Conservation (phyloP, 2,797 vertebrate species). For the Danio aesculapii region DNA sequence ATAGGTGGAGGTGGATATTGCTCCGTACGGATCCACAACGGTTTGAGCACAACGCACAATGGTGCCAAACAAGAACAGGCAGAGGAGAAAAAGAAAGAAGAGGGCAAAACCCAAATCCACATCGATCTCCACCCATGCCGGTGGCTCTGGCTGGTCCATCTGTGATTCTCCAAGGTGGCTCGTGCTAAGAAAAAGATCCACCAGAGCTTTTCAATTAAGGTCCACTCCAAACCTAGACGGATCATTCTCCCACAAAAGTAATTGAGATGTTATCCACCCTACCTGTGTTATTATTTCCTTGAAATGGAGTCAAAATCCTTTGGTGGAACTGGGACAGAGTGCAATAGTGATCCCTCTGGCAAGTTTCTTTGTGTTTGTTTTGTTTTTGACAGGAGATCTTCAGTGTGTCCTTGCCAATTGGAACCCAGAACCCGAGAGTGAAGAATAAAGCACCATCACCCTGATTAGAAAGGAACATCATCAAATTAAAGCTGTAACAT, state of each 20-base stretch:
- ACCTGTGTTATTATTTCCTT: conserved; percentile 2
- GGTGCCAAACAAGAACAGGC: conserved; percentile 80
- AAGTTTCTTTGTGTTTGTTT: conserved; percentile 1
- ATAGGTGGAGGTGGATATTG: conserved; percentile 84
- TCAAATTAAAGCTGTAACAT: conserved; percentile 22
- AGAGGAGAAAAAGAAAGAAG: conserved; percentile 81
- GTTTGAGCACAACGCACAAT: conserved; percentile 83
- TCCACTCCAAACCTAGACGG: not conserved
- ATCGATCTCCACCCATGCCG: conserved; percentile 74
- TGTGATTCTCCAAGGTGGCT: not conserved
- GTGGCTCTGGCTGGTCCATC: conserved; percentile 72
- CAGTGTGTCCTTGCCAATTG: not conserved
- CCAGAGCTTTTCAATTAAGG: not conserved
- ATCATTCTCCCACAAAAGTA: not conserved
- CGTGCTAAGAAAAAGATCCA: not conserved
- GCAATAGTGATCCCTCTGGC: not conserved
- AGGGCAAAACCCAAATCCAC: conserved; percentile 84
- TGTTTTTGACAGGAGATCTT: conserved; percentile 9
- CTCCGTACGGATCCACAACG: conserved; percentile 82
- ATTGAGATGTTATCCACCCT: conserved; percentile 25
- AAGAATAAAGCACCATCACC: conserved; percentile 8
- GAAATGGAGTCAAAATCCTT: not conserved
- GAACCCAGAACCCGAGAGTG: not conserved
- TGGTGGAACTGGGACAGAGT: not conserved
- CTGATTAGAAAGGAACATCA: conserved; percentile 40